These are phyloP conservation scores for Tanypteryx hageni DNA, from an alignment of 2,888 invertebrate genomes.

Conservation along the genomic window DNA sequence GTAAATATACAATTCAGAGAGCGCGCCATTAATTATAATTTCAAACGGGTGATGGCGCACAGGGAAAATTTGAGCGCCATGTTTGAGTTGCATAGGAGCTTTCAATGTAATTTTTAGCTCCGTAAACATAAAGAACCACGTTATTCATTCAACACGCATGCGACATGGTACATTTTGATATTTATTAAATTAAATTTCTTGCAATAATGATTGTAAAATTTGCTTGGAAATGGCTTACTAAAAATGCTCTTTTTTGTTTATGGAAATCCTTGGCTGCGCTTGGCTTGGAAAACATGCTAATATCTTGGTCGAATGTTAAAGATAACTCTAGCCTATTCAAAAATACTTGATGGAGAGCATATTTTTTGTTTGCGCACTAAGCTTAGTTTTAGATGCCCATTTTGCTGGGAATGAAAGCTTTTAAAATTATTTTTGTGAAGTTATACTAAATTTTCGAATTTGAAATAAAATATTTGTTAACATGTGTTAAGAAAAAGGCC, in stretches of 20 bases:
- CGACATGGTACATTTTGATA: not conserved
- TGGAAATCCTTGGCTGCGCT: constrained; percentile 16
- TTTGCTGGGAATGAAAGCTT: not conserved
- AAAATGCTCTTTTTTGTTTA: not conserved
- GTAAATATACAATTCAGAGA: not conserved
- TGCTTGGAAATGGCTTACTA: constrained; percentile 43
- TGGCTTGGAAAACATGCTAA: not conserved
- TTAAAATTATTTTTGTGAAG: not conserved
- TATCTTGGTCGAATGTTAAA: not conserved
- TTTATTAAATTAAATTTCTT: not conserved
- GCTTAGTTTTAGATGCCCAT: constrained; percentile 27
- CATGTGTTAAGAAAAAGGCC: not conserved
- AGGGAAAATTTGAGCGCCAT: not conserved
- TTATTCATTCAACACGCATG: constrained; percentile 7
- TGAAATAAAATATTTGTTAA: no score
- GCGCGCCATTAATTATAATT: constrained; percentile 5
- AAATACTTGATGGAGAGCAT: constrained; percentile 20
- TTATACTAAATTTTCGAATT: not conserved
- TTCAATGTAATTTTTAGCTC: not conserved
- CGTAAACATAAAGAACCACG: not conserved
- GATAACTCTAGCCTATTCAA: not conserved
- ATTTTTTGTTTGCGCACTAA: not conserved
- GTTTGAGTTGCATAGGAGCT: not conserved
- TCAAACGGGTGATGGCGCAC: not conserved
- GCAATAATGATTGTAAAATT: not conserved